A percentile compares a stretch with the other conserved stretches of the same genome.
phyloP scores from a whole-genome alignment of 1,140 invertebrate species.

The Oscheius sp. region DNA sequence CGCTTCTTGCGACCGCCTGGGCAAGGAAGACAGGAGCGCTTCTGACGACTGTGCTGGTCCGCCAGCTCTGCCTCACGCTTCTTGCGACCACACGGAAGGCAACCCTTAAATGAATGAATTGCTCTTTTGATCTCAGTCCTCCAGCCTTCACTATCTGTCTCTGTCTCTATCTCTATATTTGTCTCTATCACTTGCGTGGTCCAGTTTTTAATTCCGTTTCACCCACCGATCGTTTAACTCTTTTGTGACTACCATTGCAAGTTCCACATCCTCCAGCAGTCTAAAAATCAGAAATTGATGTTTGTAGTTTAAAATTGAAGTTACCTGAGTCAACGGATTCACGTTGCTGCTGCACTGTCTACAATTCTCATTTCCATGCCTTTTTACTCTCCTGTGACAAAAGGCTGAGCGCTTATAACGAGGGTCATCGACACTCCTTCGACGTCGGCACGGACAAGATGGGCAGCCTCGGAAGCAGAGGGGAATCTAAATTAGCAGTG shows the following conservation, averaged over 20 bases:
- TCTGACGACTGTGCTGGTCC: not conserved
- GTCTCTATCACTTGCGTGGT: too few species aligned
- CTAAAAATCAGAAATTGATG: too few species aligned
- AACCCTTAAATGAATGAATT: not conserved
- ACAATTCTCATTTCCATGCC: not conserved
- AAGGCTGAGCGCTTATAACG: not conserved
- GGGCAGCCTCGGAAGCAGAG: not conserved
- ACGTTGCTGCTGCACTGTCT: not conserved
- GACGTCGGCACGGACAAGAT: not conserved
- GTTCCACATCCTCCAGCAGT: conserved; percentile 2
- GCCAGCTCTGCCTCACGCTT: not conserved
- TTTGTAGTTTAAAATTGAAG: too few species aligned
- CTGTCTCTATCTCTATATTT: too few species aligned
- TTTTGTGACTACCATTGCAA: not conserved
- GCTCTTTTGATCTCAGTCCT: not conserved
- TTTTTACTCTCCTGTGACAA: not conserved
- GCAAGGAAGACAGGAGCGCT: not conserved
- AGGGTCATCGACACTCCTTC: not conserved
- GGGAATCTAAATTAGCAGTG: not conserved
- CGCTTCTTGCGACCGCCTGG: not conserved
- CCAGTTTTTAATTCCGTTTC: too few species aligned
- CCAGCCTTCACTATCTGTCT: too few species aligned
- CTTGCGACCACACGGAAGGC: not conserved
- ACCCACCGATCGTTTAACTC: not conserved
- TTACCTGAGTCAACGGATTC: not conserved